Base-by-base conservation (phyloP, 2,113 vertebrate species). In the Gopherus evgoodei region DNA sequence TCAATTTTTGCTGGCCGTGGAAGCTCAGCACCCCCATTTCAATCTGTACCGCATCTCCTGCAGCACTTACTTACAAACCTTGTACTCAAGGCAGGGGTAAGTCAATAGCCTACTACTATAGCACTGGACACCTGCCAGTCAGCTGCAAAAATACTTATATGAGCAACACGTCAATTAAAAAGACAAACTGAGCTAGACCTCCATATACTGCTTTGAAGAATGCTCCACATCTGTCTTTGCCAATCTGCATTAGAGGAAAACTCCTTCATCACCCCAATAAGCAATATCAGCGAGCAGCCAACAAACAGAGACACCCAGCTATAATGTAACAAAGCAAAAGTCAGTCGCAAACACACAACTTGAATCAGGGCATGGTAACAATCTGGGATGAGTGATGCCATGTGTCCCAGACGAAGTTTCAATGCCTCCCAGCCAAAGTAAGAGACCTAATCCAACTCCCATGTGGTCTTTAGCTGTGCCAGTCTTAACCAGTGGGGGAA, bases 381-480 rank as follows among this genome's bases (percentile, higher is more conserved):
- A 31, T 62, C 59, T 6, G 2, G 29, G 29, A 62, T 31, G 59
- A 62, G 13, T 14, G 82, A 53, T 29, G 72, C 5, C 38, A 38
- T 79, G 54, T 29, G 81, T 9, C 2, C 11, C 0, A 0, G 59
- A 16, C 13, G 1, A 0, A 53, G 11, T 78, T 89, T 84, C 47
- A 90, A 11, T 52, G 86, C 17, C 35, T 5, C 84, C 31, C 82
- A 13, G 54, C 2, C 3, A 81, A 42, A 88, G 84, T 7, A 21
- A 8, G 2, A 5, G 88, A 53, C 1, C 5, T 62, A 54, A 3
- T 79, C 12, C 81, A 91, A 84, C 57, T 35, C 17, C 50, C 79
- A 82, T 5, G 3, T 42, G 8, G 9, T 69, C 62, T 90, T 54
- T 42, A 84, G 6, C 29, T 22, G 54, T 13, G 9, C 1, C 27